A percentile compares a stretch with the other conserved stretches of the same genome.
Evolutionary conservation across 1,140 invertebrate genomes (phyloP).

Genomic region (Marisa cornuarietis): DNA sequence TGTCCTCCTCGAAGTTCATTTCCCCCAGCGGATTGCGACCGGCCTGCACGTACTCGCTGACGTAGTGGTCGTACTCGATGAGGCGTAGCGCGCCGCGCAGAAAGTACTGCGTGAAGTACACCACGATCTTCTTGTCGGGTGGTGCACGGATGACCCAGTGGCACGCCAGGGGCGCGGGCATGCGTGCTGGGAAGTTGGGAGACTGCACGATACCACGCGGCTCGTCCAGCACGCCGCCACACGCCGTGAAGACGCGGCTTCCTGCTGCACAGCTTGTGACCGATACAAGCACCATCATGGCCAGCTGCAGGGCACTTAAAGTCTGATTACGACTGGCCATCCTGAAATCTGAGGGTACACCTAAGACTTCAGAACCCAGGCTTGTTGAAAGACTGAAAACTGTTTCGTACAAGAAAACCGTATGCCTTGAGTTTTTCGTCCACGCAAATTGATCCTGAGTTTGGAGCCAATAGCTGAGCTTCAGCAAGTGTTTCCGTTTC

Average conservation of each 20-base stretch:
- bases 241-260: constrained; percentile 33
- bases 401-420: no score
- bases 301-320: not conserved
- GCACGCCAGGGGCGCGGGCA: constrained; percentile 82
- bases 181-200: constrained; percentile 82
- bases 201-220: constrained; percentile 74
- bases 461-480: no score
- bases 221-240: constrained; percentile 42
- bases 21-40: constrained; percentile 52
- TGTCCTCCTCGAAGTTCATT: constrained; percentile 62
- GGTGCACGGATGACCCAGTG: constrained; percentile 85
- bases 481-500: no score
- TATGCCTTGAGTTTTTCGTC: no score
- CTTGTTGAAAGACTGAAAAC: no score
- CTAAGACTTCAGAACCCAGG: no score
- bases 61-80: constrained; percentile 77
- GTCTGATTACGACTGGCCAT: not conserved
- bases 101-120: constrained; percentile 89
- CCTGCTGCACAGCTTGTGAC: not conserved
- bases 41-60: constrained; percentile 41
- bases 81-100: constrained; percentile 82
- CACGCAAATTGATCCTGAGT: no score
- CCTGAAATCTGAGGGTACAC: not conserved
- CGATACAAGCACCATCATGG: not conserved
- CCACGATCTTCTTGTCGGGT: constrained; percentile 73